Evolutionary conservation across 2,888 invertebrate genomes (phyloP), one percentile per base, ranked within the genome.

Genomic region (Agonopterix heracliana): DNA sequence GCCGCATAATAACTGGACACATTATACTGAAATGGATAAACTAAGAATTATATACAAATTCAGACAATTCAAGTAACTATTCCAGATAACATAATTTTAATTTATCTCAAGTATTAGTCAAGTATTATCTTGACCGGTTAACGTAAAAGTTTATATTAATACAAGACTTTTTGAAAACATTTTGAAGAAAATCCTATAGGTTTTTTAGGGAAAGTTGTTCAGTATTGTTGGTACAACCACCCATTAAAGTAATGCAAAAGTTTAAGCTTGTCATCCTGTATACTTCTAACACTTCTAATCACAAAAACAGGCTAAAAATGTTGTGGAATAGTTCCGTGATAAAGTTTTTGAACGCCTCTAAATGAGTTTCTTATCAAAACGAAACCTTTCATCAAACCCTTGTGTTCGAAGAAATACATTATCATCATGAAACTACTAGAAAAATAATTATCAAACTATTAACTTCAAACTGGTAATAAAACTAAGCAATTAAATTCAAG

Each of bases 401-500:
- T n/a, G 3, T 7, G n/a, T n/a, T 38, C 38, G n/a, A n/a, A 38
- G 9, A 38, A 38, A 38, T 38, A 38, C 10, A n/a, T 38, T 38
- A 44, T 45, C 41, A 48, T 45, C 34, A 46, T 48, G 53, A 53
- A 44, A 50, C 50, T 41, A 48, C 43, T 47, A n/a, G 3, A 51
- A 35, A 53, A 51, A 50, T 48, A 57, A 47, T 47, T 47, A 47
- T 26, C 43, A 36, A 47, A 43, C 47, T 46, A 47, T 43, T 44
- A 47, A 34, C 46, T 47, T 26, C n/a, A 36, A 51, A 41, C 11
- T 49, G 35, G 42, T 45, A 54, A 54, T 61, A 54, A 57, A 57
- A 60, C 56, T 54, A 55, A 41, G 55, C 48, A 46, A 55, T 54
- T 48, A 34, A 47, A 57, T 50, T 52, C 38, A 50, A 40, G n/a